Evolutionary conservation across 2,113 vertebrate species (phyloP).

Genomic region (Gavia stellata): DNA sequence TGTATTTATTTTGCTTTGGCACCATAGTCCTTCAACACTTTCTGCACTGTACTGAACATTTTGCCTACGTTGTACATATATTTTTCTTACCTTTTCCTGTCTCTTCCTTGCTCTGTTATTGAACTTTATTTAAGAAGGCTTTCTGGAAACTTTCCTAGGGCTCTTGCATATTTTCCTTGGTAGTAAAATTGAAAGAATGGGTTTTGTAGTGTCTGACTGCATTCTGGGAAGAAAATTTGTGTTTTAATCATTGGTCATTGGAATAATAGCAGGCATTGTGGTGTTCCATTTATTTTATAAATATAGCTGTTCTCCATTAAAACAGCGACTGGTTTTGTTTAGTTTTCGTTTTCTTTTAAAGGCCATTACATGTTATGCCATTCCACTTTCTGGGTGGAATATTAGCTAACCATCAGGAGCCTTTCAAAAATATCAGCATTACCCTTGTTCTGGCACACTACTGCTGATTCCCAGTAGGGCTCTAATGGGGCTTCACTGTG

Average conservation of each 20-base stretch:
- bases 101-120: not conserved
- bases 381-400: not conserved
- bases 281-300: slow-evolving; percentile 12
- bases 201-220: not conserved
- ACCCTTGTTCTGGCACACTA: not conserved
- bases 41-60: not conserved
- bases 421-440: not conserved
- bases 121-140: not conserved
- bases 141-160: not conserved
- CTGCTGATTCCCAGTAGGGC: not conserved
- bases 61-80: not conserved
- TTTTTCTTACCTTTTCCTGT: not conserved
- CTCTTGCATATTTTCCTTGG: not conserved
- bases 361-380: not conserved
- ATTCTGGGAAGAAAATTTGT: not conserved
- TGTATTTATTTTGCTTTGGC: not conserved
- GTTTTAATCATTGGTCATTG: not conserved
- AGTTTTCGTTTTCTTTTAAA: not conserved
- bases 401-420: not conserved
- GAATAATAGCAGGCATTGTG: not conserved
- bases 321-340: slow-evolving; percentile 9
- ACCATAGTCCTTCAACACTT: not conserved
- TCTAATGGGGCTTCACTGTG: not conserved
- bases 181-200: not conserved
- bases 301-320: not conserved